Percentiles rank a stretch among this genome's conserved stretches.
phyloP scores from a whole-genome alignment of 1,140 invertebrate genomes.

The Triops cancriformis region DNA sequence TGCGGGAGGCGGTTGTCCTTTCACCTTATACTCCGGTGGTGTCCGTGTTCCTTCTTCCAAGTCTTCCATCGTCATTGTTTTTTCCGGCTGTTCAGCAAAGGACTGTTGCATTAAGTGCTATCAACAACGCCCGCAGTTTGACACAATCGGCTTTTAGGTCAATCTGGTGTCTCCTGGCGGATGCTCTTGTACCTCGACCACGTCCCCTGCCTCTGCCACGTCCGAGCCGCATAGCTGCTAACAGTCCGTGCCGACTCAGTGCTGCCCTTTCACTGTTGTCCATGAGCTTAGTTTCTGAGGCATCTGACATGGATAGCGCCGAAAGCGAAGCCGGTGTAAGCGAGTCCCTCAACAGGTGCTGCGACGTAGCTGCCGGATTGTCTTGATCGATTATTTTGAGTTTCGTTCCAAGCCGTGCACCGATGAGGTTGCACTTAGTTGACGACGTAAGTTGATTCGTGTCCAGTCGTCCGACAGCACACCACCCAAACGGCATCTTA shows the following conservation, averaged over 20 bases:
- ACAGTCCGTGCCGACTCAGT: constrained; percentile 6
- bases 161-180: constrained; percentile 46
- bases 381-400: constrained; percentile 27
- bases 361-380: constrained; percentile 30
- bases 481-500: no score
- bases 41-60: constrained; percentile 9
- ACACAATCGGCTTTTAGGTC: constrained; percentile 86
- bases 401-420: no score
- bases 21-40: background rate
- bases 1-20: background rate
- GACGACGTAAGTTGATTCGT: no score
- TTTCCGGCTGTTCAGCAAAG: constrained; percentile 20
- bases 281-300: constrained; percentile 25
- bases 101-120: constrained; percentile 26
- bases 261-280: constrained; percentile 17
- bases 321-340: constrained; percentile 27
- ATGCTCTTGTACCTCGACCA: constrained; percentile 54
- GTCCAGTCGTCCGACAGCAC: no score
- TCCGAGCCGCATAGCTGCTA: constrained; percentile 23
- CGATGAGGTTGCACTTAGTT: no score
- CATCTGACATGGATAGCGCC: constrained; percentile 24
- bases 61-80: constrained; percentile 21
- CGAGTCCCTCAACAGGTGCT: constrained; percentile 17
- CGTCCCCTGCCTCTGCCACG: constrained; percentile 34
- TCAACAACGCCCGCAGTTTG: constrained; percentile 64